Base-by-base conservation (phyloP, 2,888 invertebrate genomes). In the Aspidiotus destructor region DNA sequence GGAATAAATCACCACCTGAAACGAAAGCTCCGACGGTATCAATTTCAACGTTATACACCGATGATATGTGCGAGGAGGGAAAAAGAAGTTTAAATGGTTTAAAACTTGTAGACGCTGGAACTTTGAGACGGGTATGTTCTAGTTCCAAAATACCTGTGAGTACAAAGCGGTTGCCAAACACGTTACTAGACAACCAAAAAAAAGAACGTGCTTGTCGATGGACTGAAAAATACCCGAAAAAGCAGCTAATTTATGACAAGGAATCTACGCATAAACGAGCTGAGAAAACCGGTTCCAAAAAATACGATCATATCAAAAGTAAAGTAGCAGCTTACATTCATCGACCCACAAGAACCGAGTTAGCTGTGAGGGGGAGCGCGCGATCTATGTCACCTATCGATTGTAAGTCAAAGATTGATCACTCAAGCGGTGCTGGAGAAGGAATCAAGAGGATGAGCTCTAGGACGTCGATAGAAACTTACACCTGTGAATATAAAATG, bases 401-500 rank as follows among this genome's bases (percentile, higher is more conserved):
- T 13, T 10, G 10, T n/a, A 41, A 48, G 44, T 28, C 1, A 13
- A 63, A 44, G 28, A 44, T 60, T 2, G 60, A 67, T 40, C 42
- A 48, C 48, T 5, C 44, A 11, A 42, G 41, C 40, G 17, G n/a
- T 16, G 52, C 17, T 41, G 48, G 17, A 28, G 44, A 13, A 13
- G 10, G 40, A 10, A 67, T 67, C 2, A 67, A 52, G 28, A 58
- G 60, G 42, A 58, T 65, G 1, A 57, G 48, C 28, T 67, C 67
- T 40, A 67, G 60, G 10, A 67, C 67, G 44, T 67, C 67, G n/a
- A 41, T 67, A 15, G 67, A 67, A 60, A 67, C 67, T 9, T 67
- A 60, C 16, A 60, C 67, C 17, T 58, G 67, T 41, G 67, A 67
- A 48, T 67, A 67, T 67, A 67, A 67, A 67, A 48, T 58, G 67